Percentiles rank a stretch among this genome's conserved stretches.
Conservation (phyloP, 2,113 vertebrate genomes). For the Emberiza fucata region DNA sequence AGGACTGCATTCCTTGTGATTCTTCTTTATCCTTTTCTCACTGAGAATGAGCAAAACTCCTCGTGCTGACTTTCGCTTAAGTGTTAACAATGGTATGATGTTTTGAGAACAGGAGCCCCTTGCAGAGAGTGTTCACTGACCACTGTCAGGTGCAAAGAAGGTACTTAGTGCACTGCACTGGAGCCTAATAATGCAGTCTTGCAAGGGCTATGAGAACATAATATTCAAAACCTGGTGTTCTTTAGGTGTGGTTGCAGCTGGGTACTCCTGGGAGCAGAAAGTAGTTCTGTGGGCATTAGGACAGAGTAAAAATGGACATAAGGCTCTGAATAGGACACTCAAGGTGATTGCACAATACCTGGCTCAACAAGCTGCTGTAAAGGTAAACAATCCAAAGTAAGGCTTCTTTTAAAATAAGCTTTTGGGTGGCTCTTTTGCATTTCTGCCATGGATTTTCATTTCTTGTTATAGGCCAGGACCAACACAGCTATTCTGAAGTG, state of each 20-base stretch:
- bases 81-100: neutral
- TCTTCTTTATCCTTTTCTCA: neutral
- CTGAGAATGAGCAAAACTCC: neutral
- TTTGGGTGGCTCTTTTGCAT: neutral
- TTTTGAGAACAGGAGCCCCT: neutral
- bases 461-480: neutral
- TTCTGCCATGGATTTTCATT: neutral
- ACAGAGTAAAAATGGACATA: neutral
- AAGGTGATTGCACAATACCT: neutral
- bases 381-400: neutral
- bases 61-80: rapidly evolving
- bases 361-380: neutral
- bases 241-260: neutral
- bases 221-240: neutral
- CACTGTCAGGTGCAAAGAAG: neutral
- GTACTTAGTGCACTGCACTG: rapidly evolving
- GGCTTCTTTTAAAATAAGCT: neutral
- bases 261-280: neutral
- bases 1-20: neutral
- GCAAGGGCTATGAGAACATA: neutral
- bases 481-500: neutral
- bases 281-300: neutral
- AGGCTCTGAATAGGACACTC: neutral
- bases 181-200: neutral
- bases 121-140: rapidly evolving